Evolutionary conservation across 2,888 invertebrate genomes (phyloP).

Genomic region (Leptopilina syphax): DNA sequence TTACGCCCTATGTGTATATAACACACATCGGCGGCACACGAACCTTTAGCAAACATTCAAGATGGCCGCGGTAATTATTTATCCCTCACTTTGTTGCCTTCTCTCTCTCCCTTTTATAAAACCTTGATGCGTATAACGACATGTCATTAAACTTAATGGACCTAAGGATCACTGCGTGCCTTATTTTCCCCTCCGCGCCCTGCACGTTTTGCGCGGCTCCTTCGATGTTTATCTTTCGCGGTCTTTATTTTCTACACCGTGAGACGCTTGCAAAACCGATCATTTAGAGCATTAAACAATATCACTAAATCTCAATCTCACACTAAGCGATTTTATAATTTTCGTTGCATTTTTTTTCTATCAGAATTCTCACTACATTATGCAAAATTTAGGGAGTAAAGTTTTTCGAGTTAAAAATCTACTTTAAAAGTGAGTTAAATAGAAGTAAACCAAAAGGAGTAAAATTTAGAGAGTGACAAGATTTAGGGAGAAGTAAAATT

Average conservation of each 20-base stretch:
- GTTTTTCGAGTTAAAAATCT: too few relatives aligned
- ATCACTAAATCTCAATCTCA: too few relatives aligned
- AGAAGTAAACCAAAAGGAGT: too few relatives aligned
- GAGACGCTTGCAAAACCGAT: slow-evolving; percentile 9
- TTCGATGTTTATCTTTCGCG: background rate
- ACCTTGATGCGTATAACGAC: slow-evolving; percentile 21
- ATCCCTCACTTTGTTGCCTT: background rate
- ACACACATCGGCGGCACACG: background rate
- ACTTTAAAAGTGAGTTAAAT: too few relatives aligned
- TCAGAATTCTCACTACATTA: too few relatives aligned
- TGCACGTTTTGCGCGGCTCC: too few relatives aligned
- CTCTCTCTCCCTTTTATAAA: background rate
- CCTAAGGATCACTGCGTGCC: slow-evolving; percentile 11
- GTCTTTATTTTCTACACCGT: slow-evolving; percentile 2
- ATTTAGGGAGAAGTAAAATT: too few relatives aligned
- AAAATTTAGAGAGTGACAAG: too few relatives aligned
- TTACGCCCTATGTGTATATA: background rate
- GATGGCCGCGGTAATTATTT: slow-evolving; percentile 39
- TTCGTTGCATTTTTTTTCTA: too few relatives aligned
- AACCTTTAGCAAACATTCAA: slow-evolving; percentile 36
- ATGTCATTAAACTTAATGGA: slow-evolving; percentile 26
- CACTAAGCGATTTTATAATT: too few relatives aligned
- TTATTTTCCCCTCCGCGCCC: too few relatives aligned
- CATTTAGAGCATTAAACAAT: slow-evolving; percentile 8
- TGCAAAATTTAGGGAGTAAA: too few relatives aligned